These are phyloP conservation scores for Tauraco erythrolophus DNA, from an alignment of 2,113 vertebrate genomes.

Conservation along the genomic window DNA sequence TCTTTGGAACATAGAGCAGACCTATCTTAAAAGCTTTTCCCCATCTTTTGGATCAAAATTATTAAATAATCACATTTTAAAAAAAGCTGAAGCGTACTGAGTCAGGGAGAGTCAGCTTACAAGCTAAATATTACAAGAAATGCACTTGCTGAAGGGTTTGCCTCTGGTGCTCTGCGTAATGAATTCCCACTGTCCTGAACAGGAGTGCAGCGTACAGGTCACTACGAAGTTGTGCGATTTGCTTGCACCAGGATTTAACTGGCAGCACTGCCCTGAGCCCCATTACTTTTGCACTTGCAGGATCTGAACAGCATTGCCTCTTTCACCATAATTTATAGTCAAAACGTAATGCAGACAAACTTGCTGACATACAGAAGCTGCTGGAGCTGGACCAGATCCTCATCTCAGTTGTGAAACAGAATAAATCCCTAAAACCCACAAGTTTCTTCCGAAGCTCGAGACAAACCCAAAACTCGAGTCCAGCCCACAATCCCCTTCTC, in stretches of 20 bases:
- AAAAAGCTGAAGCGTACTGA: background rate
- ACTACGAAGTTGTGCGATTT: background rate
- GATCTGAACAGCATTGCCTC: background rate
- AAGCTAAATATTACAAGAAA: background rate
- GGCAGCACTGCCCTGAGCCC: background rate
- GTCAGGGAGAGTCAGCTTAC: background rate
- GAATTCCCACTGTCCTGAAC: background rate
- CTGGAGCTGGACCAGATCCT: background rate
- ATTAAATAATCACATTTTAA: background rate
- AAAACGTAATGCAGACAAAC: background rate
- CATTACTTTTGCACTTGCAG: background rate
- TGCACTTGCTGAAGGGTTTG: background rate
- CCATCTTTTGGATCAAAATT: background rate
- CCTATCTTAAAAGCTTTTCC: background rate
- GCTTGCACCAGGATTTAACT: background rate
- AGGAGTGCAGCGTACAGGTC: background rate
- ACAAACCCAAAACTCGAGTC: background rate
- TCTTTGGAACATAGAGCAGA: background rate
- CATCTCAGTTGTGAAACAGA: background rate
- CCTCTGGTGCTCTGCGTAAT: background rate
- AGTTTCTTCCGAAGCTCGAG: background rate
- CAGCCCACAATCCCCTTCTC: background rate
- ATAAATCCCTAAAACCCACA: background rate
- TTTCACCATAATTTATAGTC: background rate
- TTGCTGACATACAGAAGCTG: background rate